A percentile compares a stretch with the other conserved stretches of the same genome.
These are phyloP conservation scores for Mormyrus lacerda DNA, from an alignment of 2,113 vertebrate genomes.

Conservation along the genomic window DNA sequence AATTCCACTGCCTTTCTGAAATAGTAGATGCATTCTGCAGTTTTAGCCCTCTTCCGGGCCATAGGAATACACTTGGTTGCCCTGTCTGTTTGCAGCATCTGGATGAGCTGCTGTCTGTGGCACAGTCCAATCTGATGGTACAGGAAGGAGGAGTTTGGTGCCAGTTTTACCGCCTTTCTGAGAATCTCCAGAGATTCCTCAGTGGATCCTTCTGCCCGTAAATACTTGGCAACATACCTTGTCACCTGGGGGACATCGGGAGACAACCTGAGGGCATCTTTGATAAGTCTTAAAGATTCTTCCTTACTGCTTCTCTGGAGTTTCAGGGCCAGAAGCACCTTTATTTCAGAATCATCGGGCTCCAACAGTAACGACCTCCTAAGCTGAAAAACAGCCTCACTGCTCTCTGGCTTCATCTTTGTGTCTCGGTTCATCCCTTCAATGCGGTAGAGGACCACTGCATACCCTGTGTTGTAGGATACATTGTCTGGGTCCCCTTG, in stretches of 20 bases:
- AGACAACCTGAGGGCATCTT: constrained; percentile 33
- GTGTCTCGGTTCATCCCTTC: constrained; percentile 22
- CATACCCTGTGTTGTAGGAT: constrained; percentile 37
- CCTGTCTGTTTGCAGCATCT: neutral
- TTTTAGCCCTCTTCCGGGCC: neutral
- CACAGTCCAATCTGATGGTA: constrained; percentile 45
- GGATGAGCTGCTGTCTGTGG: constrained; percentile 27
- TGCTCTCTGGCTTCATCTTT: neutral
- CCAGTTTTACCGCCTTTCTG: constrained; percentile 13
- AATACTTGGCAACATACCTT: constrained; percentile 29
- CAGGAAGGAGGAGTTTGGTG: constrained; percentile 31
- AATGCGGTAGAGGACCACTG: constrained; percentile 31
- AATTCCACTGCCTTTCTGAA: constrained; percentile 29
- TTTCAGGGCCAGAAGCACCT: constrained; percentile 38
- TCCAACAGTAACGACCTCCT: constrained; percentile 31
- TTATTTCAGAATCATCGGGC: constrained; percentile 31
- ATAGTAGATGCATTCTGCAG: constrained; percentile 26
- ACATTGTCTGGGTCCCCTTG: constrained; percentile 24
- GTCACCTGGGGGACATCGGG: constrained; percentile 26
- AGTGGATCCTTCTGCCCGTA: constrained; percentile 5
- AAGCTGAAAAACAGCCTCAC: constrained; percentile 25
- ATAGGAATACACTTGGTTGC: neutral
- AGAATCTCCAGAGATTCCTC: constrained; percentile 23
- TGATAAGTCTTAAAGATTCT: constrained; percentile 24
- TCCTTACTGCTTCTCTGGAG: constrained; percentile 15